These are phyloP conservation scores for Ameiurus melas DNA, from an alignment of 2,113 vertebrate species.

Conservation along the genomic window DNA sequence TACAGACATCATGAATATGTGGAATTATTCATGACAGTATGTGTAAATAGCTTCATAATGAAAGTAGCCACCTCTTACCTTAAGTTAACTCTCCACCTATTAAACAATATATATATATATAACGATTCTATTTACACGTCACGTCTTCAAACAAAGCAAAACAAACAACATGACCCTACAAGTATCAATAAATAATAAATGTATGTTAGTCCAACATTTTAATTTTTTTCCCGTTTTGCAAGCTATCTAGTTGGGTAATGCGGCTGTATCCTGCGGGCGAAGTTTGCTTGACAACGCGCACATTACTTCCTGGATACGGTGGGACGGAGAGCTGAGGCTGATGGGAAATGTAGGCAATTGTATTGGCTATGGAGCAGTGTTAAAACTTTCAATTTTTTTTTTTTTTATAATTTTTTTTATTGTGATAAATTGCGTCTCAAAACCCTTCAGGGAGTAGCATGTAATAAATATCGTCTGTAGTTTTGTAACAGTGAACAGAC, in stretches of 20 bases:
- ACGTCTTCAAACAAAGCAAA: background rate
- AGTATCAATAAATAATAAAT: background rate
- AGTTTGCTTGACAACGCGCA: conserved; percentile 73
- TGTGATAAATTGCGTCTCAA: background rate
- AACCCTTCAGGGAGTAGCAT: background rate
- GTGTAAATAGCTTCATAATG: background rate
- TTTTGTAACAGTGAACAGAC: background rate
- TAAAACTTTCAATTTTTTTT: background rate
- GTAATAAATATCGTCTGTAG: background rate
- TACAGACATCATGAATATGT: background rate
- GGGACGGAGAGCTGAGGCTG: background rate
- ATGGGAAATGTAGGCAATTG: conserved; percentile 69
- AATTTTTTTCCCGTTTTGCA: background rate
- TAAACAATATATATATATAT: background rate
- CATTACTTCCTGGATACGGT: conserved; percentile 74
- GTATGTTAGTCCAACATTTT: background rate
- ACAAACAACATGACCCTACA: background rate
- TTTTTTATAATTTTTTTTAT: background rate
- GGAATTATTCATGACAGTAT: background rate
- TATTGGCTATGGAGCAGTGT: no score
- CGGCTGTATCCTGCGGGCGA: background rate
- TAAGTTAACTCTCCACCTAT: background rate
- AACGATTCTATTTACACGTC: background rate
- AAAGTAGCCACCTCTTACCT: background rate
- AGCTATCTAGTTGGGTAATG: background rate